Evolutionary conservation across 2,113 vertebrate species (phyloP).

Genomic region (Syngnathus typhle): DNA sequence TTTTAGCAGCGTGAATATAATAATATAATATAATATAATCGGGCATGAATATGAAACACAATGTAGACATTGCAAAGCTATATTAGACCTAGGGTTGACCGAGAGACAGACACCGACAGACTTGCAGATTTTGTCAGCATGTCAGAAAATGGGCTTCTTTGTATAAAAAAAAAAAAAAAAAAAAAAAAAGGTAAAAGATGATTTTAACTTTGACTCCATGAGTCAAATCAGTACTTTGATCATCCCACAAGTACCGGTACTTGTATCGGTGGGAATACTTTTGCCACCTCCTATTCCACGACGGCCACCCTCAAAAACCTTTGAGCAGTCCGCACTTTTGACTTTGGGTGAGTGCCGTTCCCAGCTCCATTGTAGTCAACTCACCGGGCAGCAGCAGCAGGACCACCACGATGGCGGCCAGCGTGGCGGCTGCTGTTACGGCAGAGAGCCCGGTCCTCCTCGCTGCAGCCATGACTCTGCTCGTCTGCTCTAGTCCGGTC

Average conservation of each 20-base stretch:
- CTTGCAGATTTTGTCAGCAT: no score
- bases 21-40: no score
- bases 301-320: not conserved
- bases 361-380: slow-evolving; percentile 11
- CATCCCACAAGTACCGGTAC: not conserved
- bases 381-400: slow-evolving; percentile 65
- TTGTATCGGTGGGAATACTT: not conserved
- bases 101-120: no score
- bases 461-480: slow-evolving; percentile 56
- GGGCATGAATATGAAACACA: no score
- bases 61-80: no score
- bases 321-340: not conserved
- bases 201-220: no score
- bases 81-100: no score
- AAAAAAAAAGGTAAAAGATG: no score
- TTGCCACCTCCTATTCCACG: not conserved
- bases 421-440: slow-evolving; percentile 40
- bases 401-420: slow-evolving; percentile 37
- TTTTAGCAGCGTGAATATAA: not conserved
- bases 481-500: slow-evolving; percentile 10
- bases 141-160: no score
- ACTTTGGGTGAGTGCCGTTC: not conserved
- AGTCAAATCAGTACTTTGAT: no score
- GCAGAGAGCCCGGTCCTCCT: slow-evolving; percentile 39
- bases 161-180: no score